Evolutionary conservation across 2,888 invertebrate genomes (phyloP).

Genomic region (Arenicola marina): DNA sequence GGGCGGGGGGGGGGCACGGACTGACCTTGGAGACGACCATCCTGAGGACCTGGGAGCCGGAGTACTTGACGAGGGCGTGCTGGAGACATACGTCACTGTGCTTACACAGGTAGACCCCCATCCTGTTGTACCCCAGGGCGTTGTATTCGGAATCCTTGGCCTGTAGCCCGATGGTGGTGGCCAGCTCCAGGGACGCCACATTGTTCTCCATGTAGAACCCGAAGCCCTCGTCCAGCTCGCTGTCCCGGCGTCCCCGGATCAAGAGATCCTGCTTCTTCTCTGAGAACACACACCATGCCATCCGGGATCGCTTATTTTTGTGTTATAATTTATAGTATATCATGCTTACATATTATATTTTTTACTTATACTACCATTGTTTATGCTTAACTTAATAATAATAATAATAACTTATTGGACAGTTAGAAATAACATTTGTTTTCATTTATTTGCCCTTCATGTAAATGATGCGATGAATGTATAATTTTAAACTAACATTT

Average conservation of each 20-base stretch:
- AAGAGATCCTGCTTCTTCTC: slow-evolving; percentile 33
- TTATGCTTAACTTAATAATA: too few relatives aligned
- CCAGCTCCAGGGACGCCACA: slow-evolving; percentile 17
- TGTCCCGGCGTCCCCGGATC: slow-evolving; percentile 23
- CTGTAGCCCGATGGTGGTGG: slow-evolving; percentile 19
- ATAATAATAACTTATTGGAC: too few relatives aligned
- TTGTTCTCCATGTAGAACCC: slow-evolving; percentile 35
- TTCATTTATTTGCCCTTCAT: too few relatives aligned
- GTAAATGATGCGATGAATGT: too few relatives aligned
- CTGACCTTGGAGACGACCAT: slow-evolving; percentile 35
- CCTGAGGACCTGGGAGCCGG: slow-evolving; percentile 21
- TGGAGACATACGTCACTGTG: slow-evolving; percentile 34
- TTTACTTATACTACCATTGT: too few relatives aligned
- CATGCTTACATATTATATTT: too few relatives aligned
- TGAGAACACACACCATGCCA: too few relatives aligned
- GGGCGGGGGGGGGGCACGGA: too few relatives aligned
- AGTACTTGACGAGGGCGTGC: slow-evolving; percentile 33
- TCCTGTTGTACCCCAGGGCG: slow-evolving; percentile 34
- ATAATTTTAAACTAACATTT: too few relatives aligned
- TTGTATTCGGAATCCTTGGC: slow-evolving; percentile 34
- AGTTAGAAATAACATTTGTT: too few relatives aligned
- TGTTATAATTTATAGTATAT: too few relatives aligned
- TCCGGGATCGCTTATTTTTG: too few relatives aligned
- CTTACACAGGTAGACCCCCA: slow-evolving; percentile 35
- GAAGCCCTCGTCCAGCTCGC: slow-evolving; percentile 28